Conservation (phyloP, 2,113 vertebrate genomes). For the Equus quagga region DNA sequence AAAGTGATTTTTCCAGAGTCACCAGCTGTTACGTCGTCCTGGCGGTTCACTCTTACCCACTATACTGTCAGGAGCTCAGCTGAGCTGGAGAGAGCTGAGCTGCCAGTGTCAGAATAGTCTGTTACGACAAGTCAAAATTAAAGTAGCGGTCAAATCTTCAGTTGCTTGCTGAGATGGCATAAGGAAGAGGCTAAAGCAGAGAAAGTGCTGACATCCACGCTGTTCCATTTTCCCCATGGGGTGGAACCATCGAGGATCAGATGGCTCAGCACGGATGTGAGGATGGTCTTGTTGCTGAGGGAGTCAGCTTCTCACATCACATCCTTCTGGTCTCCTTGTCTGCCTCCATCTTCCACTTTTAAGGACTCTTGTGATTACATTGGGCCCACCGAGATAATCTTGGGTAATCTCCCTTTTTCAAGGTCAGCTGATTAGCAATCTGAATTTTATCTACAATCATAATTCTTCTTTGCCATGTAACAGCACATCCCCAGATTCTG, state of each 20-base stretch:
- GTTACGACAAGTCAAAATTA: not conserved
- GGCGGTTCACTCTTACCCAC: not conserved
- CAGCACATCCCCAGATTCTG: not conserved
- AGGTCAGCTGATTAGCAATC: too few species aligned
- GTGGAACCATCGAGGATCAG: rapidly evolving
- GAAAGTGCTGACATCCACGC: not conserved
- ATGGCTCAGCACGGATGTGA: not conserved
- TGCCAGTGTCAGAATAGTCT: not conserved
- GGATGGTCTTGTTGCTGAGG: not conserved
- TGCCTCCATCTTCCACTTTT: not conserved
- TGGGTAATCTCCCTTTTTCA: too few species aligned
- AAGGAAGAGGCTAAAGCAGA: not conserved
- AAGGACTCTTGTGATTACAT: not conserved
- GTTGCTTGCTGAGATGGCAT: not conserved
- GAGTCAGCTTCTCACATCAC: not conserved
- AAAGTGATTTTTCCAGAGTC: not conserved
- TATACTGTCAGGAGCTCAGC: not conserved
- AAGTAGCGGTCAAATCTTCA: not conserved
- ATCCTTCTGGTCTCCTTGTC: not conserved
- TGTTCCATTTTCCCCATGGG: not conserved
- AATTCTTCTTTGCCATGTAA: not conserved
- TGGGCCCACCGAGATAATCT: too few species aligned
- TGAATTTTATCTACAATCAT: not conserved
- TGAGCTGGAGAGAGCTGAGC: not conserved
- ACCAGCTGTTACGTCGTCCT: not conserved